Percentiles rank a stretch among this genome's conserved stretches.
These are phyloP conservation scores for Chironomus striatipennis DNA, from an alignment of 1,140 invertebrate species.

Conservation along the genomic window DNA sequence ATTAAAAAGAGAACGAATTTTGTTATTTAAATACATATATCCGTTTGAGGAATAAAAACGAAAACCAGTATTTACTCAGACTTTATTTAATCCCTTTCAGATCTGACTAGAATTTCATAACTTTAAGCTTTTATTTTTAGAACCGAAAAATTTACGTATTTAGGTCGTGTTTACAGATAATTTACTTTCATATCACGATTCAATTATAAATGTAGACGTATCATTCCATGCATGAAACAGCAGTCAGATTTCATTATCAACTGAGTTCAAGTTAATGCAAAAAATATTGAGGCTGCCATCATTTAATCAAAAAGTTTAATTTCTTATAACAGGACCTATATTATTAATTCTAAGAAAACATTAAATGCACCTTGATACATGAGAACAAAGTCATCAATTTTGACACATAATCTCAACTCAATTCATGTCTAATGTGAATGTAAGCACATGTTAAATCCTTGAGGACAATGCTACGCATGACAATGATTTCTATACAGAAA, in stretches of 20 bases:
- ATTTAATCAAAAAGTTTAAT: too few species aligned
- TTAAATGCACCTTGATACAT: background rate
- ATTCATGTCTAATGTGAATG: background rate
- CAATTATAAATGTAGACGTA: background rate
- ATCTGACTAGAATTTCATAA: too few species aligned
- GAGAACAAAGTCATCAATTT: background rate
- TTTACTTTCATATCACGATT: background rate
- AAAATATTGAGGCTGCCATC: too few species aligned
- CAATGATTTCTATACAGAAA: background rate
- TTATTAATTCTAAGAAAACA: background rate
- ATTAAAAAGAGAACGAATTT: background rate
- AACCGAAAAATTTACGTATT: too few species aligned
- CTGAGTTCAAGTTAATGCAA: too few species aligned
- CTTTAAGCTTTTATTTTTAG: too few species aligned
- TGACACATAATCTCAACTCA: background rate
- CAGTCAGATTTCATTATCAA: too few species aligned
- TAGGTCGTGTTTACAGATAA: background rate
- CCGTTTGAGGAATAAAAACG: too few species aligned
- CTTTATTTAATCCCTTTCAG: too few species aligned
- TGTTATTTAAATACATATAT: too few species aligned
- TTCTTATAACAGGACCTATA: background rate
- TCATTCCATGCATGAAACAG: too few species aligned
- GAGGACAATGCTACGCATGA: background rate
- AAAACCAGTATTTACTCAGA: too few species aligned
- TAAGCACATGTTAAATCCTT: slow-evolving; percentile 12